phyloP scores from a whole-genome alignment of 2,888 invertebrate species.

The Cyaniris semiargus region DNA sequence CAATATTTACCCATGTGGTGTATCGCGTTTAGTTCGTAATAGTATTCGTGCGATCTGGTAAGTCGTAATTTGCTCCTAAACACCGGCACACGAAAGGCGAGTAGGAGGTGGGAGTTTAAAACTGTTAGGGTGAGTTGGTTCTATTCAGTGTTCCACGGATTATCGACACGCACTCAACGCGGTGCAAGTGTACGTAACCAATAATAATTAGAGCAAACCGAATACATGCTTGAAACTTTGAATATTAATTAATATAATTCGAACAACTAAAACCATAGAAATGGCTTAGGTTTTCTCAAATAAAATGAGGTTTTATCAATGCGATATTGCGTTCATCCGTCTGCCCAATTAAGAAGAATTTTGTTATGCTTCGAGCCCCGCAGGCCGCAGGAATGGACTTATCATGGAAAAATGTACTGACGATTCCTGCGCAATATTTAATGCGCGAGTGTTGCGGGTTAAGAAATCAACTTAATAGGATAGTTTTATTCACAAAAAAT shows the following conservation, averaged over 20 bases:
- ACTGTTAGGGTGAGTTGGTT: conserved; percentile 54
- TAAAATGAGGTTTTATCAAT: background rate
- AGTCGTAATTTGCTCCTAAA: conserved; percentile 35
- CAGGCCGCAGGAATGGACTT: too few relatives aligned
- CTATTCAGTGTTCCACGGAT: conserved; percentile 56
- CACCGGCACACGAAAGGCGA: conserved; percentile 50
- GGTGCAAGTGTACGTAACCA: conserved; percentile 50
- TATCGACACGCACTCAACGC: conserved; percentile 44
- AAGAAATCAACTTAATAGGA: too few relatives aligned
- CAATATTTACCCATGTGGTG: background rate
- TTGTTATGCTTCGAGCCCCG: too few relatives aligned
- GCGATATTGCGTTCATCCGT: background rate
- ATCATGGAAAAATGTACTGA: too few relatives aligned
- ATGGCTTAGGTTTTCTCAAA: background rate
- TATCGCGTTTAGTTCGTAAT: background rate
- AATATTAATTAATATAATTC: background rate
- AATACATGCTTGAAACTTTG: too few relatives aligned
- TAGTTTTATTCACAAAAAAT: too few relatives aligned
- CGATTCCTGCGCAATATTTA: too few relatives aligned
- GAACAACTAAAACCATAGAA: background rate
- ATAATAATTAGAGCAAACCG: background rate
- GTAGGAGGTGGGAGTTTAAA: conserved; percentile 52
- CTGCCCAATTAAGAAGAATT: background rate
- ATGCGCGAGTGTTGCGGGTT: too few relatives aligned
- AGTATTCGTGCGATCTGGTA: background rate